Evolutionary conservation across 1,140 invertebrate genomes (phyloP), one percentile per base, ranked within the genome.

Genomic region (Parasteatoda tepidariorum): DNA sequence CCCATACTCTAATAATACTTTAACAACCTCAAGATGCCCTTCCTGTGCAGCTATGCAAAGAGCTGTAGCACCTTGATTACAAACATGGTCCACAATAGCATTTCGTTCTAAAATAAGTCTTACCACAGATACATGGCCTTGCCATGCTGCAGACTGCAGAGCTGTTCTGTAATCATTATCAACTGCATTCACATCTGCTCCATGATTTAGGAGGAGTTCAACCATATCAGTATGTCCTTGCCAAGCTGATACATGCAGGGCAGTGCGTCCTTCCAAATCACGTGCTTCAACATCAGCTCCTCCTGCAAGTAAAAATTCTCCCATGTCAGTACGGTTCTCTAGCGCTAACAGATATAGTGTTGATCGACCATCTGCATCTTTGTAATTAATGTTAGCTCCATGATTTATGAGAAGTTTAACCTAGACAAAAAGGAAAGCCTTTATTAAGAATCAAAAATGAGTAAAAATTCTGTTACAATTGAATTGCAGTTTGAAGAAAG

Each of bases 81-180:
- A 98, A 9, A 95, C 94, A 87, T 97, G 95, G 90, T 97, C 94
- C 18, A 96, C 94, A 79, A 91, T 90, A 0, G 96, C 90, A 5
- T 94, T 93, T 85, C 93, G 92, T 87, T 94, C 92, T 18, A 97
- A 89, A 11, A 98, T 89, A 48, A 97, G 90, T 68, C 93, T 91
- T 57, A 98, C 95, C 48, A 96, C 95, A 71, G 93, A 92, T 28
- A 93, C 92, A 86, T 97, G 95, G 9, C 97, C 97, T 88, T 97
- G 95, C 96, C 96, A 98, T 67, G 95, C 94, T n/a, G 96, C 96
- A 22, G 95, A 96, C 90, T 98, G 96, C 78, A 98, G 88, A 5
- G 97, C 94, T 0, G 96, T 97, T 55, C 97, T 91, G 66, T 93
- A 93, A 88, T 98, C 97, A 87, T 95, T 93, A 88, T 99, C 97